Conservation (phyloP, 2,888 invertebrate genomes). For the Caenorhabditis auriculariae region DNA sequence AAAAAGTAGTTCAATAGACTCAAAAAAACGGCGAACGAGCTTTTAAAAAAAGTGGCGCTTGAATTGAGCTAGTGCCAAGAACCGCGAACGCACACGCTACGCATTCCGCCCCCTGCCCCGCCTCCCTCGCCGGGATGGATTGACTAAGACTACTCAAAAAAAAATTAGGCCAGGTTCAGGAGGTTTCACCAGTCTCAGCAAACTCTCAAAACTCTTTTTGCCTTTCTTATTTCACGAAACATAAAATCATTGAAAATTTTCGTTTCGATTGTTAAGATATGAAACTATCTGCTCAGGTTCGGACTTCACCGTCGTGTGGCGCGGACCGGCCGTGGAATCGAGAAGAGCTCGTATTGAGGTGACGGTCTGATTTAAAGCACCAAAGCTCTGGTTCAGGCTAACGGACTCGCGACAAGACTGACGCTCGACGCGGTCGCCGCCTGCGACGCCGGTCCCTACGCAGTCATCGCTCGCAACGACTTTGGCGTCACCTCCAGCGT, state of each 20-base stretch:
- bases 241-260: too few relatives aligned
- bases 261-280: too few relatives aligned
- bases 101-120: too few relatives aligned
- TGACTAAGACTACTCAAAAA: too few relatives aligned
- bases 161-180: too few relatives aligned
- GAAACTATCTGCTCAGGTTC: too few relatives aligned
- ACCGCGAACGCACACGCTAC: too few relatives aligned
- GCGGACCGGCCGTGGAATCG: constrained; percentile 34
- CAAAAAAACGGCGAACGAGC: constrained; percentile 1
- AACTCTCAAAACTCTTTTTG: too few relatives aligned
- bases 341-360: constrained; percentile 14
- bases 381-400: constrained; percentile 10
- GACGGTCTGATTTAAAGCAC: not conserved
- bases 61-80: too few relatives aligned
- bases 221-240: too few relatives aligned
- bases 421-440: constrained; percentile 14
- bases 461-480: constrained; percentile 32
- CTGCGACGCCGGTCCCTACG: constrained; percentile 34
- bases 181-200: too few relatives aligned
- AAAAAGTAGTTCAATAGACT: constrained; percentile 3
- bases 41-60: not conserved
- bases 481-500: constrained; percentile 29
- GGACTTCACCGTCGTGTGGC: constrained; percentile 29
- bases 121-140: too few relatives aligned
- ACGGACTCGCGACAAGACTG: constrained; percentile 15